These are phyloP conservation scores for Vidua macroura DNA, from an alignment of 2,113 vertebrate genomes.

Conservation along the genomic window DNA sequence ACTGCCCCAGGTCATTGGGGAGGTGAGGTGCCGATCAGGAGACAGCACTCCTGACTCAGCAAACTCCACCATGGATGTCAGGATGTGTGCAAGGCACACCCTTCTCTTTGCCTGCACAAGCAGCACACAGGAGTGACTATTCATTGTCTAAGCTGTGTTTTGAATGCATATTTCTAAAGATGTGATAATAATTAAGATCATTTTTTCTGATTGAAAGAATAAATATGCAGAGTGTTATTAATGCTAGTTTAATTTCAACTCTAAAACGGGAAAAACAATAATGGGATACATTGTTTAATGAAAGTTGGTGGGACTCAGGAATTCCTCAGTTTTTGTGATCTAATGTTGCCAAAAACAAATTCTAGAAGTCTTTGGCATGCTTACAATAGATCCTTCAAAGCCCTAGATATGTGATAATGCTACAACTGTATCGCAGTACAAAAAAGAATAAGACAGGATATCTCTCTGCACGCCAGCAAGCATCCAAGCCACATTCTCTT, in stretches of 20 bases:
- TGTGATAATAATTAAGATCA: background rate
- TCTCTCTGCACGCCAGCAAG: background rate
- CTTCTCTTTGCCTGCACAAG: background rate
- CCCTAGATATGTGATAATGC: constrained; percentile 13
- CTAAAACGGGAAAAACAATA: background rate
- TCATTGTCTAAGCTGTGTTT: background rate
- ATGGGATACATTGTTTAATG: background rate
- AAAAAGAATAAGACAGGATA: constrained; percentile 22
- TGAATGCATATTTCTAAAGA: background rate
- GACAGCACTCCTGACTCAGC: background rate
- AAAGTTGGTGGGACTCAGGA: background rate
- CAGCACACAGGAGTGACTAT: background rate
- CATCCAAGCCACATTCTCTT: constrained; percentile 7
- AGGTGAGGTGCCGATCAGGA: background rate
- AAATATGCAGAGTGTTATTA: background rate
- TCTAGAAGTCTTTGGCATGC: constrained; percentile 3
- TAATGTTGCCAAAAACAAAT: constrained; percentile 20
- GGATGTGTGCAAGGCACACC: background rate
- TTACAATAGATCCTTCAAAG: constrained; percentile 32
- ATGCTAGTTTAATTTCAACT: background rate
- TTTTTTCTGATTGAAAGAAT: background rate
- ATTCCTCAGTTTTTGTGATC: background rate
- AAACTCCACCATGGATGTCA: background rate
- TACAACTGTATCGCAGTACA: background rate
- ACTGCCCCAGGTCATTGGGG: background rate